phyloP scores from a whole-genome alignment of 2,888 invertebrate genomes.

The Anticlea derivata region DNA sequence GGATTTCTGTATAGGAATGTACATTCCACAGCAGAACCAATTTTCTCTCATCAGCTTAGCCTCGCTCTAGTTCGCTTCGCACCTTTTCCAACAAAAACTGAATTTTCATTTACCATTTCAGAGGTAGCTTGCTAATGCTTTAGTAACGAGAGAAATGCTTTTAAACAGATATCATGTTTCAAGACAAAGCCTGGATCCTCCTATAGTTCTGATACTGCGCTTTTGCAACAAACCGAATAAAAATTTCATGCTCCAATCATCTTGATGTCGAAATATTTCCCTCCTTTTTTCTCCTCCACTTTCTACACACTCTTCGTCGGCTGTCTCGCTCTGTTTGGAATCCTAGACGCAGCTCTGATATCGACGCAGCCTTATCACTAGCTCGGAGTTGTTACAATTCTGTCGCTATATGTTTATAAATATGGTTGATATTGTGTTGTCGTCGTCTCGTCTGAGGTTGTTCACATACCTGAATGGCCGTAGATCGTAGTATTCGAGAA shows the following conservation, averaged over 20 bases:
- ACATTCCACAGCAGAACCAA: conserved; percentile 10
- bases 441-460: conserved; percentile 59
- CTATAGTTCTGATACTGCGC: conserved; percentile 68
- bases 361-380: conserved; percentile 81
- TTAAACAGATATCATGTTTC: neutral
- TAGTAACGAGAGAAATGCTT: neutral
- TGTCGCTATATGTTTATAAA: conserved; percentile 43
- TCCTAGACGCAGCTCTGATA: conserved; percentile 81
- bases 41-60: conserved; percentile 6
- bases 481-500: conserved; percentile 77
- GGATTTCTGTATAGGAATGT: conserved; percentile 10
- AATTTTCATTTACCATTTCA: conserved; percentile 14
- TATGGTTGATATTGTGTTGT: conserved; percentile 60
- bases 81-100: conserved; percentile 7
- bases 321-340: conserved; percentile 61
- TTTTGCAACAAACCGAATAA: conserved; percentile 75
- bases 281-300: conserved; percentile 48
- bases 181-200: conserved; percentile 18
- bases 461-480: conserved; percentile 80
- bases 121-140: neutral
- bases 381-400: conserved; percentile 43
- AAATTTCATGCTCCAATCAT: conserved; percentile 79
- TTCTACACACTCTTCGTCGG: conserved; percentile 18
- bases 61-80: conserved; percentile 3
- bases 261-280: conserved; percentile 60